These are phyloP conservation scores for Drosophila sp. DNA, from an alignment of 1,140 invertebrate species.

Conservation along the genomic window DNA sequence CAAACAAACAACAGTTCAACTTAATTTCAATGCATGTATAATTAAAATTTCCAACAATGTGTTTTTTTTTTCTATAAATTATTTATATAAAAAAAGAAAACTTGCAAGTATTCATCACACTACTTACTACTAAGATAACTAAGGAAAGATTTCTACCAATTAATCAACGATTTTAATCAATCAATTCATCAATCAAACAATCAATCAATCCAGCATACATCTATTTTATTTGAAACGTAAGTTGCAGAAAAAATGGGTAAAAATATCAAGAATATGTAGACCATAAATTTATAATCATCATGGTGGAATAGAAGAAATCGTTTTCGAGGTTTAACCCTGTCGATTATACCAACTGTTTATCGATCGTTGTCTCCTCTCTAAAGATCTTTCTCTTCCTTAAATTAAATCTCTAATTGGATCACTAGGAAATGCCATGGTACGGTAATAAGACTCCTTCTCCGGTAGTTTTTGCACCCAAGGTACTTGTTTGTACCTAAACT, in stretches of 20 bases:
- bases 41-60: slow-evolving; percentile 13
- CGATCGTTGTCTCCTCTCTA: no score
- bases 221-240: slow-evolving; percentile 45
- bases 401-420: not conserved
- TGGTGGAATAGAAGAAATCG: no score
- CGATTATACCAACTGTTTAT: not conserved
- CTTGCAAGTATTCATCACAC: slow-evolving; percentile 43
- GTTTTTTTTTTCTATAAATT: slow-evolving; percentile 13
- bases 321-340: no score
- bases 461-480: not conserved
- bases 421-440: no score
- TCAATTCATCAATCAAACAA: slow-evolving; percentile 67
- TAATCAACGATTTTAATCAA: slow-evolving; percentile 68
- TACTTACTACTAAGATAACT: slow-evolving; percentile 39
- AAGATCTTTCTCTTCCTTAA: not conserved
- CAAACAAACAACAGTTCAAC: slow-evolving; percentile 5
- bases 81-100: slow-evolving; percentile 31
- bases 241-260: slow-evolving; percentile 28
- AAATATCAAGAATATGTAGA: not conserved
- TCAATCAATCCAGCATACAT: slow-evolving; percentile 57
- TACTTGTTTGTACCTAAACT: slow-evolving; percentile 2
- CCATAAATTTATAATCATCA: no score
- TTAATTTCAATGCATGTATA: slow-evolving; percentile 27
- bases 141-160: slow-evolving; percentile 50
- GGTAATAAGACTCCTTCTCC: not conserved